These are phyloP conservation scores for Rhodeus uyekii DNA, from an alignment of 2,797 vertebrate genomes.

Conservation along the genomic window DNA sequence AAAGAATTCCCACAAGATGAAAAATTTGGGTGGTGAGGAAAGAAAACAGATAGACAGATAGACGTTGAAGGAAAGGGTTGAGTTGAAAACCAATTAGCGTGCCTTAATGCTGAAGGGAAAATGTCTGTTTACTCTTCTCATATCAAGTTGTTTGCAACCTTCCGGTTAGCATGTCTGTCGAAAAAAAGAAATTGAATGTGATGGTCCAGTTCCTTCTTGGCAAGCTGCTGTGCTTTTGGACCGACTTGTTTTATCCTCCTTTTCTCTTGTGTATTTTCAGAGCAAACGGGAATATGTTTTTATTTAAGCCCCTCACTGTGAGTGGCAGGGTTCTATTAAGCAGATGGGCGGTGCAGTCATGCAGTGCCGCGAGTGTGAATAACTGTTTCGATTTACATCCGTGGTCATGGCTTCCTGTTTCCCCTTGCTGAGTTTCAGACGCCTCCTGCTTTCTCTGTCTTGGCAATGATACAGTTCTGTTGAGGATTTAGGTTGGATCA, in stretches of 20 bases:
- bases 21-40: slow-evolving; percentile 40
- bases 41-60: slow-evolving; percentile 27
- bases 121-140: slow-evolving; percentile 64
- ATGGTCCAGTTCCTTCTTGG: slow-evolving; percentile 77
- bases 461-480: slow-evolving; percentile 5
- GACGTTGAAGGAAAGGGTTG: slow-evolving; percentile 5
- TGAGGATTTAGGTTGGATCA: slow-evolving; percentile 14
- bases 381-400: slow-evolving; percentile 50
- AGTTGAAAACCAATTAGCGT: slow-evolving; percentile 63
- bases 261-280: neutral
- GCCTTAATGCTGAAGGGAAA: slow-evolving; percentile 66
- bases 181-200: slow-evolving; percentile 72
- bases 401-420: slow-evolving; percentile 56
- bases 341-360: slow-evolving; percentile 45
- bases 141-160: slow-evolving; percentile 50
- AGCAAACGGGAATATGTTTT: slow-evolving; percentile 66
- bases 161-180: slow-evolving; percentile 51
- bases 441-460: slow-evolving; percentile 26
- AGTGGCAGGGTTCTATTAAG: slow-evolving; percentile 36
- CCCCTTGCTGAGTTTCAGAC: slow-evolving; percentile 34
- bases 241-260: slow-evolving; percentile 16
- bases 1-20: slow-evolving; percentile 46
- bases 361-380: slow-evolving; percentile 47
- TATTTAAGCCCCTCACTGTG: slow-evolving; percentile 60
- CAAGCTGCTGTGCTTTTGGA: slow-evolving; percentile 63